Evolutionary conservation across 2,888 invertebrate genomes (phyloP).

Genomic region (Orchestes rusci): DNA sequence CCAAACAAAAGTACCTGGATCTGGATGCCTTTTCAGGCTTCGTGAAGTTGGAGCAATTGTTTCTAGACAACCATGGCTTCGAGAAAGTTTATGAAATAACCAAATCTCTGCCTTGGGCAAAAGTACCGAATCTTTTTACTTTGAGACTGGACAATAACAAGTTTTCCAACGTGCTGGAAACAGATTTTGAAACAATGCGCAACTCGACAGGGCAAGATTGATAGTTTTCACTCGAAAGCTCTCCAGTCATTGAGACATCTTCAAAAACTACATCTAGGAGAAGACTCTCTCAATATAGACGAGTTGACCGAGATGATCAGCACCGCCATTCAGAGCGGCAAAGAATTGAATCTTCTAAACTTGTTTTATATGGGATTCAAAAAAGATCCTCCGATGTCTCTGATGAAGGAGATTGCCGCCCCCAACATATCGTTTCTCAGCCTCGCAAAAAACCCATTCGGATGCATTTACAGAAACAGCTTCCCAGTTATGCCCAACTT

Average conservation of each 20-base stretch:
- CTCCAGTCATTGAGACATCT: slow-evolving; percentile 47
- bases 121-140: slow-evolving; percentile 45
- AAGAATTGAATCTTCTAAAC: slow-evolving; percentile 46
- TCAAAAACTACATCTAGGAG: slow-evolving; percentile 46
- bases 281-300: slow-evolving; percentile 48
- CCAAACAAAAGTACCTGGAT: slow-evolving; percentile 44
- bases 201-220: slow-evolving; percentile 50
- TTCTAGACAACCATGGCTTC: slow-evolving; percentile 52
- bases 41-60: slow-evolving; percentile 45
- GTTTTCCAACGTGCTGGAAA: slow-evolving; percentile 47
- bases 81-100: slow-evolving; percentile 44
- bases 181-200: slow-evolving; percentile 44
- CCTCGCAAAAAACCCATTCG: slow-evolving; percentile 52
- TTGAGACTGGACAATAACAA: slow-evolving; percentile 51
- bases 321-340: slow-evolving; percentile 38
- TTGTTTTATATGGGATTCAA: slow-evolving; percentile 50
- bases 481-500: slow-evolving; percentile 53
- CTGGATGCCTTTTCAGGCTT: slow-evolving; percentile 48
- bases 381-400: slow-evolving; percentile 44
- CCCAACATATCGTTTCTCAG: slow-evolving; percentile 47
- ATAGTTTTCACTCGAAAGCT: slow-evolving; percentile 47
- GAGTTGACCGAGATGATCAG: slow-evolving; percentile 45
- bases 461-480: slow-evolving; percentile 45
- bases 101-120: slow-evolving; percentile 41
- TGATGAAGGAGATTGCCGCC: slow-evolving; percentile 48